These are phyloP conservation scores for Drosophila eugracilis DNA, from an alignment of 1,140 invertebrate genomes.

Conservation along the genomic window DNA sequence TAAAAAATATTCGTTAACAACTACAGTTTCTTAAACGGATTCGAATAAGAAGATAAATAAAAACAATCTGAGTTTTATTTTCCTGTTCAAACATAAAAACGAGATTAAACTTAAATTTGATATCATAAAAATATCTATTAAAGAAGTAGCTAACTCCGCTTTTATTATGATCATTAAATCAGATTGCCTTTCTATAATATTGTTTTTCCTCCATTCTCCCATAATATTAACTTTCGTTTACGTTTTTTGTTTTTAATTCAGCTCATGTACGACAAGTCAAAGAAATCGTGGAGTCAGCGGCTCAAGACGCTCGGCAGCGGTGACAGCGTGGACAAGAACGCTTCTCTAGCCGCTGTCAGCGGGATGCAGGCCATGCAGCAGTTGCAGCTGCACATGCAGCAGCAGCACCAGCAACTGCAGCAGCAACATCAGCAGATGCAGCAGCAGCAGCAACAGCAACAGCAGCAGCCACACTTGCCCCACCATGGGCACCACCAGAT, in stretches of 20 bases:
- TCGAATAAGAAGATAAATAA: too few species aligned
- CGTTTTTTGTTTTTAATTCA: slow-evolving; percentile 39
- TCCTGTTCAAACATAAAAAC: too few species aligned
- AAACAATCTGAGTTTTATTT: too few species aligned
- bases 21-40: too few species aligned
- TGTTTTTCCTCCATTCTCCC: background rate
- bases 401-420: slow-evolving; percentile 49
- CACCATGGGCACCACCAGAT: slow-evolving; percentile 60
- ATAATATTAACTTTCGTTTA: background rate
- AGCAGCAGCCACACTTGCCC: slow-evolving; percentile 57
- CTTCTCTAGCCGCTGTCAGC: slow-evolving; percentile 57
- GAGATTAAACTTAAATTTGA: too few species aligned
- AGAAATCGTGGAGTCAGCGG: slow-evolving; percentile 85
- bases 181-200: too few species aligned
- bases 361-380: slow-evolving; percentile 73
- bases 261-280: slow-evolving; percentile 85
- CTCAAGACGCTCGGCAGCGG: slow-evolving; percentile 83
- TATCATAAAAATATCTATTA: too few species aligned
- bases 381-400: slow-evolving; percentile 69
- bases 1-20: too few species aligned
- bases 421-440: slow-evolving; percentile 39
- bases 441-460: slow-evolving; percentile 58
- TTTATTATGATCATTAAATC: background rate
- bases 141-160: too few species aligned
- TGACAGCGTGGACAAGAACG: slow-evolving; percentile 71